Evolutionary conservation across 1,140 invertebrate species (phyloP).

Genomic region (Liolophura sinensis): DNA sequence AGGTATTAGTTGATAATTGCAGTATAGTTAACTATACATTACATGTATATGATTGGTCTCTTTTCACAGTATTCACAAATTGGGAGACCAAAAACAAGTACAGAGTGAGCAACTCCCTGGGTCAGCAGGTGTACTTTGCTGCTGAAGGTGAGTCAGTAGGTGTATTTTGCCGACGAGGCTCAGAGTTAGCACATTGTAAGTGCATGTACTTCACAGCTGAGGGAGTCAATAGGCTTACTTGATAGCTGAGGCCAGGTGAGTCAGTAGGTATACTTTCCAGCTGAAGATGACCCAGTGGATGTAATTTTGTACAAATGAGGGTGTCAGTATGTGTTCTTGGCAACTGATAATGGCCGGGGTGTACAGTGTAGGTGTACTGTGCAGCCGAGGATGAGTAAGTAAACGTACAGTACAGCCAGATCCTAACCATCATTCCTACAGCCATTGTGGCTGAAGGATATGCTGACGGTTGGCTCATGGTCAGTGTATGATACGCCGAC

Average conservation of each 20-base stretch:
- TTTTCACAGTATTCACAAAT: conserved; percentile 67
- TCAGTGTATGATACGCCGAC: no score
- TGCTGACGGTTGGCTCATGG: no score
- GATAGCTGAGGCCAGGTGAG: not conserved
- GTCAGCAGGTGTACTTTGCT: conserved; percentile 83
- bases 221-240: not conserved
- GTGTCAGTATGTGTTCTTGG: no score
- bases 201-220: not conserved
- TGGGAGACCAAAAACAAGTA: conserved; percentile 88
- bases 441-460: no score
- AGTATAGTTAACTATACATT: not conserved
- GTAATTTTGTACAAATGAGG: no score
- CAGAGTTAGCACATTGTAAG: not conserved
- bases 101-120: conserved; percentile 71
- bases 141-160: conserved; percentile 66
- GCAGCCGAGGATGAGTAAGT: no score
- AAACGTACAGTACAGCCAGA: no score
- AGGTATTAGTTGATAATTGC: not conserved
- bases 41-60: not conserved
- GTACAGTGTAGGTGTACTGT: no score
- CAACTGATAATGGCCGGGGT: no score
- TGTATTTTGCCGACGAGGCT: not conserved
- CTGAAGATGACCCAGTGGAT: conserved; percentile 11
- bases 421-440: no score
- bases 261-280: conserved; percentile 14